Evolutionary conservation across 2,888 invertebrate species (phyloP).

Genomic region (Nebria salina): DNA sequence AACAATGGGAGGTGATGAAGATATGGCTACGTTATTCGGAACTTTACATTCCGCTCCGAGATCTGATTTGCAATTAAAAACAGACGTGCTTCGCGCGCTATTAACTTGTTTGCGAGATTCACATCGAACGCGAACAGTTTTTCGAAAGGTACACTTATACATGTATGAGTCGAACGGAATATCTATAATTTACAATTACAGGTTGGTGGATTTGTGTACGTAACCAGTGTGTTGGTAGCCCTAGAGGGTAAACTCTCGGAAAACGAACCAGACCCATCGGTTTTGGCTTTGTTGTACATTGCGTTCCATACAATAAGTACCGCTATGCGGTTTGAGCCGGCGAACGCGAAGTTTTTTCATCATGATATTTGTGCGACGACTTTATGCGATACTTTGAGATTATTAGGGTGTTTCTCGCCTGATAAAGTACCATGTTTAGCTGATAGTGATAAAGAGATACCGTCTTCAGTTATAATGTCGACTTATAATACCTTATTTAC

Average conservation of each 20-base stretch:
- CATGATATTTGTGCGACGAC: slow-evolving; percentile 96
- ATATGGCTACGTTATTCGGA: slow-evolving; percentile 91
- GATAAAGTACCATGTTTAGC: slow-evolving; percentile 56
- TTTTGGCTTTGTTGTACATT: slow-evolving; percentile 81
- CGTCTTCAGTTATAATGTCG: slow-evolving; percentile 50
- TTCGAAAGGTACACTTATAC: slow-evolving; percentile 78
- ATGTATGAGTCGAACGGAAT: not conserved
- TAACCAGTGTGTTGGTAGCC: slow-evolving; percentile 93
- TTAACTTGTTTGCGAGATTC: slow-evolving; percentile 92
- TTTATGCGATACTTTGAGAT: slow-evolving; percentile 89
- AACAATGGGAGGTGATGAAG: slow-evolving; percentile 94
- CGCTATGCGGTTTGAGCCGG: slow-evolving; percentile 99
- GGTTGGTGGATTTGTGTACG: slow-evolving; percentile 93
- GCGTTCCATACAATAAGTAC: slow-evolving; percentile 96
- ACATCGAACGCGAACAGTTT: slow-evolving; percentile 94
- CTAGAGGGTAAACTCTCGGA: slow-evolving; percentile 83
- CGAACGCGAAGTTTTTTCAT: slow-evolving; percentile 97
- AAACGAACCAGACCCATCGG: slow-evolving; percentile 66
- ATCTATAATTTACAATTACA: not conserved
- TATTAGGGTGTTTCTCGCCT: slow-evolving; percentile 86
- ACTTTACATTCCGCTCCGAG: slow-evolving; percentile 91
- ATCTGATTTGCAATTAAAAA: slow-evolving; percentile 83
- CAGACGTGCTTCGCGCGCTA: slow-evolving; percentile 89
- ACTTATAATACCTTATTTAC: slow-evolving; percentile 73
- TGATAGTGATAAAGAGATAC: slow-evolving; percentile 55